phyloP scores from a whole-genome alignment of 2,797 vertebrate species.

The Notoglanidium macrostoma region DNA sequence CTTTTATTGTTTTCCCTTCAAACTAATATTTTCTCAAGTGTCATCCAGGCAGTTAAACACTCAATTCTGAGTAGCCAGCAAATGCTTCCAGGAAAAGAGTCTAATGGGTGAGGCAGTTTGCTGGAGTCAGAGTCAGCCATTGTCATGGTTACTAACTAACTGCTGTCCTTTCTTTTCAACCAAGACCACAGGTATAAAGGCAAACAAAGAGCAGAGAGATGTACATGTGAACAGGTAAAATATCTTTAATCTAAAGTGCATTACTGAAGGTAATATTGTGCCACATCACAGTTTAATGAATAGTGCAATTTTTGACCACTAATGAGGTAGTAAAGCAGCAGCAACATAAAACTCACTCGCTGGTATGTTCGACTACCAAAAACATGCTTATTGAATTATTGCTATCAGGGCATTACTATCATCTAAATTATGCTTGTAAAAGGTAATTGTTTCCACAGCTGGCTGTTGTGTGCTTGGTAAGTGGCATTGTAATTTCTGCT shows the following conservation, averaged over 20 bases:
- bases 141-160: conserved; percentile 41
- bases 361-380: conserved; percentile 50
- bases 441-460: conserved; percentile 36
- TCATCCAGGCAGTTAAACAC: conserved; percentile 19
- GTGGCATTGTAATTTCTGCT: conserved; percentile 39
- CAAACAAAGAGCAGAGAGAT: conserved; percentile 22
- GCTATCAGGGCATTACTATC: conserved; percentile 35
- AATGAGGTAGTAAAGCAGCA: conserved; percentile 61
- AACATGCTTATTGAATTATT: conserved; percentile 64
- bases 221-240: conserved; percentile 42
- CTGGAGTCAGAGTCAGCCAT: conserved; percentile 25
- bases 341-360: conserved; percentile 37
- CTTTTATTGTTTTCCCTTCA: conserved; percentile 53
- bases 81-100: conserved; percentile 23
- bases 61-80: conserved; percentile 11
- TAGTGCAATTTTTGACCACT: conserved; percentile 57
- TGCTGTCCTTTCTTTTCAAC: background rate
- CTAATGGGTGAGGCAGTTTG: conserved; percentile 21
- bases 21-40: conserved; percentile 33
- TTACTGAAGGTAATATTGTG: conserved; percentile 51
- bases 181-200: background rate
- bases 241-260: conserved; percentile 58
- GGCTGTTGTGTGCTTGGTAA: conserved; percentile 30
- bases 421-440: conserved; percentile 44
- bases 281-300: conserved; percentile 51